phyloP scores from a whole-genome alignment of 2,113 vertebrate species.

The Mixornis gularis region DNA sequence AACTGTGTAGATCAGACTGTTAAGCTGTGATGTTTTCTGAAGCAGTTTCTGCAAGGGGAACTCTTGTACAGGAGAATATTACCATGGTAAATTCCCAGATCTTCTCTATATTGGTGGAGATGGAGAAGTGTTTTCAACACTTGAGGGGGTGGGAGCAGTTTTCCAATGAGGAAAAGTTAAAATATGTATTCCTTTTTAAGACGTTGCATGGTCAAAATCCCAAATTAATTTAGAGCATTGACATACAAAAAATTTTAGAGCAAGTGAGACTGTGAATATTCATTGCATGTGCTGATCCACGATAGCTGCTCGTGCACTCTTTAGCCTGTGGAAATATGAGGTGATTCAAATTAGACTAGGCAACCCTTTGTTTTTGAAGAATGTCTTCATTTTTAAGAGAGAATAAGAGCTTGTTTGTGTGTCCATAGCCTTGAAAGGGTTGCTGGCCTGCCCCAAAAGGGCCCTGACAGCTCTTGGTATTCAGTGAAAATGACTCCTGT shows the following conservation, averaged over 20 bases:
- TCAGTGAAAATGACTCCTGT: neutral
- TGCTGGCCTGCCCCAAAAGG: neutral
- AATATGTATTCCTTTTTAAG: slow-evolving; percentile 12
- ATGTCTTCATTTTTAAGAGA: neutral
- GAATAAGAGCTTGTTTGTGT: neutral
- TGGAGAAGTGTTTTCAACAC: slow-evolving; percentile 1
- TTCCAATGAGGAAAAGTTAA: slow-evolving; percentile 14
- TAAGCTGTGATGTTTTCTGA: neutral
- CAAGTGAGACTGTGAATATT: neutral
- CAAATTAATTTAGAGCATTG: neutral
- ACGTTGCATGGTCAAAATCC: neutral
- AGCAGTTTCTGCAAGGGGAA: neutral
- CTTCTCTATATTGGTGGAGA: neutral
- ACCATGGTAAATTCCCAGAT: slow-evolving; percentile 11
- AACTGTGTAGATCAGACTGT: neutral
- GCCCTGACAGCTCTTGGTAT: neutral
- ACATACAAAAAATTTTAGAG: neutral
- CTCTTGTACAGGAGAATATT: neutral
- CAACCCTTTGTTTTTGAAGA: neutral
- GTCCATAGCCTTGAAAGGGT: neutral
- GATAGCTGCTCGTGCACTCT: neutral
- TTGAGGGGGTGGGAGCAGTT: neutral
- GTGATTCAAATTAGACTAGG: neutral
- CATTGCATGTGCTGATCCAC: neutral
- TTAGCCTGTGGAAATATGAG: neutral